phyloP scores from a whole-genome alignment of 2,888 invertebrate genomes.

The Cosmorhoe ocellata region DNA sequence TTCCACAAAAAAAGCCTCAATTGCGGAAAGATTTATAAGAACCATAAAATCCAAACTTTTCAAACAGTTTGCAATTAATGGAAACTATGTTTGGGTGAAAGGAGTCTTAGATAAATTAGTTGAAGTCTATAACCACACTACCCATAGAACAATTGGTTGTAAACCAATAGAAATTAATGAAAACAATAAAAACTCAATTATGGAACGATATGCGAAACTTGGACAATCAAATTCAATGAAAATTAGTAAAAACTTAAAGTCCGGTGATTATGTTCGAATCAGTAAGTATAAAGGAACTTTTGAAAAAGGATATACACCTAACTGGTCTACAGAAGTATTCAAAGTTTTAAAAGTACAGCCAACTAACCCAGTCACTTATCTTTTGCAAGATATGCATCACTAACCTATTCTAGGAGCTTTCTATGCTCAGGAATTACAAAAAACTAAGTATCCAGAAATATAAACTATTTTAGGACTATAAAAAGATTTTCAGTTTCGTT shows the following conservation, averaged over 20 bases:
- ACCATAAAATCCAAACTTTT: background rate
- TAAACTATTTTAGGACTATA: too few relatives aligned
- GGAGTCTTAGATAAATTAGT: background rate
- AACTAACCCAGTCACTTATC: slow-evolving; percentile 5
- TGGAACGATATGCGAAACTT: background rate
- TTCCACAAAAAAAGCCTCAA: slow-evolving; percentile 5
- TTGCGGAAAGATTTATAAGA: slow-evolving; percentile 3
- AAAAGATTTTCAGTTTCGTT: too few relatives aligned
- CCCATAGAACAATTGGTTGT: background rate
- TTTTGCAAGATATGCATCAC: slow-evolving; percentile 2
- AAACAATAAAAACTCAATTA: background rate
- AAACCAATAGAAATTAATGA: background rate
- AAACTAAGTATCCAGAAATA: background rate
- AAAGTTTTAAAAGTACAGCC: slow-evolving; percentile 4
- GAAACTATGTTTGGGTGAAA: background rate
- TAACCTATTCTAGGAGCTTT: slow-evolving; percentile 10
- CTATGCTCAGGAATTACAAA: background rate
- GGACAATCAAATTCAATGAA: background rate
- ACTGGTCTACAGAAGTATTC: slow-evolving; percentile 32
- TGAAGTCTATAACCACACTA: background rate
- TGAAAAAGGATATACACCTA: slow-evolving; percentile 34
- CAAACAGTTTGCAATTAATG: background rate
- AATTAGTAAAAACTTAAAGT: background rate
- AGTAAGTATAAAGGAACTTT: background rate
- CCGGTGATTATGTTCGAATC: slow-evolving; percentile 6